These are phyloP conservation scores for Sitta europaea DNA, from an alignment of 2,113 vertebrate genomes.

Conservation along the genomic window DNA sequence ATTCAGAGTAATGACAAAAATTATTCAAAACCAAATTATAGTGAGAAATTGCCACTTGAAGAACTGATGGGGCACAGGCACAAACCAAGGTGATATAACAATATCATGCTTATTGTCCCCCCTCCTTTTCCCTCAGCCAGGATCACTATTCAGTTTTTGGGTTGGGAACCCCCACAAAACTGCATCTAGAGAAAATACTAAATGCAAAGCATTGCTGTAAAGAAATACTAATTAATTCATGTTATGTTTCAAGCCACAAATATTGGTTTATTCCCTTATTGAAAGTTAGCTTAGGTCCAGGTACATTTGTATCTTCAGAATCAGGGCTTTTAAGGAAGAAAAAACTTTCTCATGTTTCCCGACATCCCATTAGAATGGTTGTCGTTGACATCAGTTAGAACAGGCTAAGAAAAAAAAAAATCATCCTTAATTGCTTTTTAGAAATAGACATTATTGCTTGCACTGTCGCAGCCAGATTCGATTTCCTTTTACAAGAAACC, in stretches of 20 bases:
- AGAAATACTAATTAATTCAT: background rate
- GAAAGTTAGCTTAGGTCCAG: background rate
- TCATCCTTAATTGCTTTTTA: slow-evolving; percentile 46
- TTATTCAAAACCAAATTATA: slow-evolving; percentile 37
- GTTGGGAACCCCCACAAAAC: background rate
- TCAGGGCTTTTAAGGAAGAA: background rate
- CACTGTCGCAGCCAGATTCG: background rate
- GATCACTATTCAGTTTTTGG: background rate
- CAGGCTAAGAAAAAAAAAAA: background rate
- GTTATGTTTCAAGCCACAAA: background rate
- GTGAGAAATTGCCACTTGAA: background rate
- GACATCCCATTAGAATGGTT: slow-evolving; percentile 4
- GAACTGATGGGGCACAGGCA: background rate
- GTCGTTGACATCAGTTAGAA: slow-evolving; percentile 25
- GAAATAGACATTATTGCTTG: background rate
- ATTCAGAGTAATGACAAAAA: slow-evolving; percentile 7
- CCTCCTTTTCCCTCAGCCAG: background rate
- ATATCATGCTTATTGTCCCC: background rate
- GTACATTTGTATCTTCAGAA: background rate
- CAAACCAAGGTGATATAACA: background rate
- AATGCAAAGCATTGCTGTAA: background rate
- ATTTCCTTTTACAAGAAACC: slow-evolving; percentile 45
- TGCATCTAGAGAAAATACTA: background rate
- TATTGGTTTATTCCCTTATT: background rate
- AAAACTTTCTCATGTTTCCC: background rate